These are phyloP conservation scores for Danio albolineatus DNA, from an alignment of 2,797 vertebrate genomes.

Conservation along the genomic window DNA sequence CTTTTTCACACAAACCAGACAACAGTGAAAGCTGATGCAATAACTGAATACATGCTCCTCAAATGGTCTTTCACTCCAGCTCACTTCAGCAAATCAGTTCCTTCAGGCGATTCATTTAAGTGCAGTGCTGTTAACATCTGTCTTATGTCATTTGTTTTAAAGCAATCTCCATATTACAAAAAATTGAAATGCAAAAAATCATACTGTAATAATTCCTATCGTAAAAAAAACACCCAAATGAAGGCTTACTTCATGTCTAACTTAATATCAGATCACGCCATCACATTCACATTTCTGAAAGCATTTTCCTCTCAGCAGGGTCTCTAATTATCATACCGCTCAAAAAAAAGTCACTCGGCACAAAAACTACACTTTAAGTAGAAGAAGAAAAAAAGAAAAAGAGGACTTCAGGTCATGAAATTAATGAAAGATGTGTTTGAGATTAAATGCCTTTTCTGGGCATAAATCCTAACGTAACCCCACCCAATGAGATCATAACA, in stretches of 20 bases:
- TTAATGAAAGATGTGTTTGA: slow-evolving; percentile 10
- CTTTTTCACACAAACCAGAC: neutral
- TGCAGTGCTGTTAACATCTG: no score
- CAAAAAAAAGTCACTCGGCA: slow-evolving; percentile 14
- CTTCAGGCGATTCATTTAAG: neutral
- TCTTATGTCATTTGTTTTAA: no score
- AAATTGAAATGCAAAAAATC: neutral
- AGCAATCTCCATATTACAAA: no score
- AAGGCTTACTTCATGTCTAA: neutral
- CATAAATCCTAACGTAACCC: neutral
- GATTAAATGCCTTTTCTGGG: slow-evolving; percentile 25
- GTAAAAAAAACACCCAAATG: no score
- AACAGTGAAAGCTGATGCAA: neutral
- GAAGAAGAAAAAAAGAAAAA: neutral
- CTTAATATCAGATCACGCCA: neutral
- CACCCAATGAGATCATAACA: slow-evolving; percentile 37
- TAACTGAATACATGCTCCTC: neutral
- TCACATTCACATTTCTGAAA: slow-evolving; percentile 13
- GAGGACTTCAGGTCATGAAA: slow-evolving; percentile 24
- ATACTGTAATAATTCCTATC: no score
- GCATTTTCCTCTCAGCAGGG: slow-evolving; percentile 14
- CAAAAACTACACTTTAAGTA: neutral
- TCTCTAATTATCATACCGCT: slow-evolving; percentile 1
- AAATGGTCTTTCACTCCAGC: no score
- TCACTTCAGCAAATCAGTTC: neutral